phyloP scores from a whole-genome alignment of 1,140 invertebrate genomes.

The Drosophila tropicalis region DNA sequence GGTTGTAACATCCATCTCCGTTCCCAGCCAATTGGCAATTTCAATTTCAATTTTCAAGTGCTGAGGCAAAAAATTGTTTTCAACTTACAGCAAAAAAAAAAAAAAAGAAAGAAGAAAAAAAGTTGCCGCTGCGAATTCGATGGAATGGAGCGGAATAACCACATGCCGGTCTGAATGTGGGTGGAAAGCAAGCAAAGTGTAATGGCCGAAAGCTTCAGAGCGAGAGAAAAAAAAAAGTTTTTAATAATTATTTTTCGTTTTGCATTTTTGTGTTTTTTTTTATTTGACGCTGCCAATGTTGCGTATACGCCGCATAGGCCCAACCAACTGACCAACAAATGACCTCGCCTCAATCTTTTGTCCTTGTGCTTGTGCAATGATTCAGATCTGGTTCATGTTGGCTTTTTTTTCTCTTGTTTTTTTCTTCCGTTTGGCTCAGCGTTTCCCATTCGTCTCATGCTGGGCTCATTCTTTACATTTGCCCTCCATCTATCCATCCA shows the following conservation, averaged over 20 bases:
- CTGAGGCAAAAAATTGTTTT: constrained; percentile 6
- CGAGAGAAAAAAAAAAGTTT: neutral
- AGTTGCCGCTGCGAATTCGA: neutral
- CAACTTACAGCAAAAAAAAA: constrained; percentile 1
- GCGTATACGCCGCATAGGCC: constrained; percentile 7
- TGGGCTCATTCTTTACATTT: neutral
- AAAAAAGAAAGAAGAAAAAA: neutral
- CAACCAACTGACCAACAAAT: constrained; percentile 1
- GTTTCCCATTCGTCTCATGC: neutral
- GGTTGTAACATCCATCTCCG: too few species aligned
- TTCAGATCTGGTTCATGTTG: neutral
- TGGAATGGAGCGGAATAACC: neutral
- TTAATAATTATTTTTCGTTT: constrained; percentile 4
- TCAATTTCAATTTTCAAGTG: constrained; percentile 13
- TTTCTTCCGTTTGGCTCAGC: neutral
- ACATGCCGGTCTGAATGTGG: too few species aligned
- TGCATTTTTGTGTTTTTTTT: neutral
- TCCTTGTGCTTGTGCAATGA: constrained; percentile 13
- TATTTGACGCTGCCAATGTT: neutral
- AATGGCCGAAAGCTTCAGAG: constrained; percentile 2
- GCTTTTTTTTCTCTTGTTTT: neutral
- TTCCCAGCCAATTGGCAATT: neutral
- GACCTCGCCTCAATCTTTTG: constrained; percentile 7
- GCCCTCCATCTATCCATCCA: neutral
- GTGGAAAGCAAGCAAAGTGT: neutral